phyloP scores from a whole-genome alignment of 2,113 vertebrate species.

The Geococcyx californianus region DNA sequence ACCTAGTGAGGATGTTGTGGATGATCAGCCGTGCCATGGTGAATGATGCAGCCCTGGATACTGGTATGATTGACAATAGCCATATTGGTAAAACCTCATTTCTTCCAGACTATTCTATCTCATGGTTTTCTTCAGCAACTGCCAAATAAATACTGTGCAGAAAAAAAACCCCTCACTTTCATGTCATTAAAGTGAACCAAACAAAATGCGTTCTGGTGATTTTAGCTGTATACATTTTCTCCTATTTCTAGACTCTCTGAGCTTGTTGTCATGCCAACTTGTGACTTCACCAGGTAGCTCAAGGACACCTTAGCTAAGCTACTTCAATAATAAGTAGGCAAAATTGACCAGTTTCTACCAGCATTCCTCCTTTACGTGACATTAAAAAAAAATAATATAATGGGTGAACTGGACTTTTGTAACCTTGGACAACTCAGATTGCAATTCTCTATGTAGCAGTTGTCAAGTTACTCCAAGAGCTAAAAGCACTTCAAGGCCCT shows the following conservation, averaged over 20 bases:
- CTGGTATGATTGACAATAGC: not conserved
- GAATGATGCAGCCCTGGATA: not conserved
- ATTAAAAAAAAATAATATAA: constrained; percentile 31
- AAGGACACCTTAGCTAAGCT: constrained; percentile 46
- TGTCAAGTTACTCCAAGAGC: constrained; percentile 32
- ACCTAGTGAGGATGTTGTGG: not conserved
- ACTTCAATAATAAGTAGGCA: constrained; percentile 53
- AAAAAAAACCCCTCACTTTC: not conserved
- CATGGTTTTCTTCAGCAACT: not conserved
- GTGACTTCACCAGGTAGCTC: constrained; percentile 43
- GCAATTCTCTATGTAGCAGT: not conserved
- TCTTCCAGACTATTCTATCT: not conserved
- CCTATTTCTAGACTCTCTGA: constrained; percentile 4
- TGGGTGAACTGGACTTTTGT: constrained; percentile 23
- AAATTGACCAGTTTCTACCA: constrained; percentile 35
- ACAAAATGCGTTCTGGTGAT: not conserved
- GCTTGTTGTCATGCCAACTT: constrained; percentile 63
- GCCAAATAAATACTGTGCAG: not conserved
- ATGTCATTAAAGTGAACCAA: not conserved
- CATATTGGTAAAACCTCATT: not conserved
- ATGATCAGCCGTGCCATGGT: not conserved
- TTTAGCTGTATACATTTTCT: constrained; percentile 7
- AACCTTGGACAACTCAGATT: constrained; percentile 23
- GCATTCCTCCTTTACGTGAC: not conserved
- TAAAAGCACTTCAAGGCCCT: constrained; percentile 15